Percentiles rank a stretch among this genome's conserved stretches.
Evolutionary conservation across 2,113 vertebrate genomes (phyloP).

Genomic region (Agelaius tricolor): DNA sequence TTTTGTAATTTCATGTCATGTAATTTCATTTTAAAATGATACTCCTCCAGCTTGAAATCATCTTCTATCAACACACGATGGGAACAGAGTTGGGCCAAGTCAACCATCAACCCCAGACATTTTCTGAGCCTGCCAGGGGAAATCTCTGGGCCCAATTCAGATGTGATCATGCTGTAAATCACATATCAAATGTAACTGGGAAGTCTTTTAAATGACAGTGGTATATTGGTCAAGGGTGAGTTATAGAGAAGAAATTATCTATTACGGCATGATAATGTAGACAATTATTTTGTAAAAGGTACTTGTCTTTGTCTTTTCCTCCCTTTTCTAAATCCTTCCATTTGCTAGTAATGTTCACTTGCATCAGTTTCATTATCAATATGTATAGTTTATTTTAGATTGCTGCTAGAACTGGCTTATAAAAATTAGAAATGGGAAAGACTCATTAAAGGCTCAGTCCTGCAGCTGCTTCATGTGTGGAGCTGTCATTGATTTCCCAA

Average conservation of each 20-base stretch:
- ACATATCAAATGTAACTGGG: background rate
- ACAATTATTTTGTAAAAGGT: background rate
- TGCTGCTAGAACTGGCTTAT: background rate
- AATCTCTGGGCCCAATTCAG: background rate
- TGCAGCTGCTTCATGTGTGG: background rate
- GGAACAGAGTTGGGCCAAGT: background rate
- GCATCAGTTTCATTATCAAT: background rate
- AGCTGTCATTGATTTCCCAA: conserved; percentile 8
- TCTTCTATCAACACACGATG: background rate
- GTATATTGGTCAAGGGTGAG: background rate
- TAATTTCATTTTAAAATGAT: conserved; percentile 25
- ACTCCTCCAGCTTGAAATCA: background rate
- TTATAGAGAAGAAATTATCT: background rate
- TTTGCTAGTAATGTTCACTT: background rate
- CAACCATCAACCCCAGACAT: background rate
- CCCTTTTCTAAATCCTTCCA: background rate
- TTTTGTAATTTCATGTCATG: background rate
- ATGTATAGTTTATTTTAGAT: background rate
- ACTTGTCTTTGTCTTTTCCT: background rate
- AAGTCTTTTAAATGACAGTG: background rate
- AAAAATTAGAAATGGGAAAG: conserved; percentile 42
- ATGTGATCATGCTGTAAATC: background rate
- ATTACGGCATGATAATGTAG: background rate
- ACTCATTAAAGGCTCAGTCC: background rate
- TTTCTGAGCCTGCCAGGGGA: background rate